Base-by-base conservation (phyloP, 1,140 invertebrate species). In the Brachionus rotundiformis region DNA sequence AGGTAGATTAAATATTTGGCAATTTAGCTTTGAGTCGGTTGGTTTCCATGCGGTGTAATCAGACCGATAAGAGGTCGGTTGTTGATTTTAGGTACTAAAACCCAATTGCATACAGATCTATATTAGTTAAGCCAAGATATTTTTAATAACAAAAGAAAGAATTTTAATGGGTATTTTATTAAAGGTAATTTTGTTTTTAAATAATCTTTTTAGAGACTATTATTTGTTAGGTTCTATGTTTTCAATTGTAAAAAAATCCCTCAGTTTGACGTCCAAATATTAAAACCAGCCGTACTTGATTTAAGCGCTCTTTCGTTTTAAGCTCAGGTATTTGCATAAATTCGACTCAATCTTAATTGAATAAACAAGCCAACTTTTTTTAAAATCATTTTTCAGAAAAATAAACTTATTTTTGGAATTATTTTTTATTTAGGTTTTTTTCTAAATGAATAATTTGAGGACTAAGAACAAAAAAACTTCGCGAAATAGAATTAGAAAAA, bases 361-460 rank as follows among this genome's bases (percentile, higher is more conserved):
- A 63, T 29, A 29, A 63, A 63, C 25, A 63, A 63, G 29, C 25
- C 25, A 63, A 11, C 29, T 63, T 27, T 63, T 63, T 63, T 63
- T 59, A 3, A 63, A 29, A 29, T 63, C 11, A 63, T 29, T 63
- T 63, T 63, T 23, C 11, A 27, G 8, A 29, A 29, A 29, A 25
- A 63, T 29, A 63, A 63, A 63, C 47, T 54, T 19, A 54, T 63
- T 63, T 63, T 63, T 29, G 29, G 29, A 63, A 27, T 33, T 29
- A 29, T 63, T 31, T 63, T 29, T 63, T 54, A 54, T 29, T 5
- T 29, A 63, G 61, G 29, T 63, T 63, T 63, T 63, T 63, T 63
- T 63, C 61, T 54, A 54, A 63, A 63, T 63, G 61, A 63, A 63
- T 63, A 63, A 63, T 63, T 63, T 63, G 29, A 63, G 29, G 29